A percentile compares a stretch with the other conserved stretches of the same genome.
phyloP scores from a whole-genome alignment of 2,888 invertebrate genomes.

The Drosophila lutescens region DNA sequence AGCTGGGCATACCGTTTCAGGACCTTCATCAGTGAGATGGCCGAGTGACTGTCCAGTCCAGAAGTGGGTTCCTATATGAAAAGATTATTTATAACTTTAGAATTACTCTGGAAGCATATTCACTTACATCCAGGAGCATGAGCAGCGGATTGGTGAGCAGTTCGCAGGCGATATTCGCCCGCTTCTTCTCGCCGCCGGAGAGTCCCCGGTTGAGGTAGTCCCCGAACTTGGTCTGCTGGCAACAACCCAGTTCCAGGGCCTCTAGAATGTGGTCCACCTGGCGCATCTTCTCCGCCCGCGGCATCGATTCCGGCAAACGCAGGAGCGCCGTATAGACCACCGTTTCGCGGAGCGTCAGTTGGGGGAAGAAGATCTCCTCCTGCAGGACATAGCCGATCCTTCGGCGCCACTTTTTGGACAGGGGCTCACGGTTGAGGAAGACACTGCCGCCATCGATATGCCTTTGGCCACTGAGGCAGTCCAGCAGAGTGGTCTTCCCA shows the following conservation, averaged over 20 bases:
- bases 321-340: constrained; percentile 87
- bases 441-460: constrained; percentile 88
- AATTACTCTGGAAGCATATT: too few species aligned
- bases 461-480: constrained; percentile 89
- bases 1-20: constrained; percentile 90
- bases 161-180: constrained; percentile 93
- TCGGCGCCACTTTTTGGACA: constrained; percentile 89
- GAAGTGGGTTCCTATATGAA: constrained; percentile 90
- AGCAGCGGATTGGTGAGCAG: constrained; percentile 91
- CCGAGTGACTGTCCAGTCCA: constrained; percentile 92
- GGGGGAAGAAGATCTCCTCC: constrained; percentile 92
- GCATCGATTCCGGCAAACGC: constrained; percentile 89
- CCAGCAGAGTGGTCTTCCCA: constrained; percentile 92
- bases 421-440: constrained; percentile 87
- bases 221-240: constrained; percentile 92
- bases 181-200: constrained; percentile 93
- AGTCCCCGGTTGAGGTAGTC: constrained; percentile 90
- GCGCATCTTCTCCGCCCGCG: constrained; percentile 89
- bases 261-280: constrained; percentile 92
- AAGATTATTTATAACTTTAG: too few species aligned
- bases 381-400: constrained; percentile 93
- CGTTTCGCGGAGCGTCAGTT: constrained; percentile 91
- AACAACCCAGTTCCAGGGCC: constrained; percentile 89
- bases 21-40: constrained; percentile 89
- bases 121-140: constrained; percentile 91